Conservation (phyloP, 2,888 invertebrate species). For the Punctoribates punctum region DNA sequence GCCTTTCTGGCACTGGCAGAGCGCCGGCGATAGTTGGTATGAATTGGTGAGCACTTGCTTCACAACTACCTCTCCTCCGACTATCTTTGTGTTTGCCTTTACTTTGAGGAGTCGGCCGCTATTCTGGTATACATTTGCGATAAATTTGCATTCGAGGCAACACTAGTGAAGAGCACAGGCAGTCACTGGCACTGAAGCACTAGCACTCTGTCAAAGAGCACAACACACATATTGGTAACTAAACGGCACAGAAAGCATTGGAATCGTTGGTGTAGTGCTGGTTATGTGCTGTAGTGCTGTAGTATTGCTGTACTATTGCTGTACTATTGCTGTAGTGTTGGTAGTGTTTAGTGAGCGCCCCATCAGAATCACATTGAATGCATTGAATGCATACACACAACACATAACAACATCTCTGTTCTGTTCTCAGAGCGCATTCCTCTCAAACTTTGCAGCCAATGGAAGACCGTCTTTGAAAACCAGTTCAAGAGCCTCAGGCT, state of each 20-base stretch:
- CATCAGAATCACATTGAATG: neutral
- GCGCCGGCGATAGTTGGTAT: too few species aligned
- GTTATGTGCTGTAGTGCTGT: too few species aligned
- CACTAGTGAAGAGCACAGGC: neutral
- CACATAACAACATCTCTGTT: neutral
- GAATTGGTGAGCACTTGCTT: too few species aligned
- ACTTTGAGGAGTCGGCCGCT: conserved; percentile 11
- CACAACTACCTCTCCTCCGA: too few species aligned
- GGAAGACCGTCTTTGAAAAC: conserved; percentile 14
- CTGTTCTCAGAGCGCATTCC: conserved; percentile 11
- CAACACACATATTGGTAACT: neutral
- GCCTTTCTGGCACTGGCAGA: neutral
- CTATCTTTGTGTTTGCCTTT: conserved; percentile 11
- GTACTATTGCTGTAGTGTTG: too few species aligned
- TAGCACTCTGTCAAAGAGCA: neutral
- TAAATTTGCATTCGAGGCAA: neutral
- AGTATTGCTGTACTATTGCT: too few species aligned
- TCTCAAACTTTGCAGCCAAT: conserved; percentile 4
- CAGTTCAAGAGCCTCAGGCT: conserved; percentile 28
- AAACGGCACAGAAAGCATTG: neutral
- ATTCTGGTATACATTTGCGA: conserved; percentile 1
- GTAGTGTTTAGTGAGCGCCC: too few species aligned
- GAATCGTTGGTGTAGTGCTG: too few species aligned
- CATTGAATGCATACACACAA: conserved; percentile 6
- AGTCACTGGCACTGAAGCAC: conserved; percentile 7